Evolutionary conservation across 64 coral and sea anemone genomes (phyloP), one percentile per base, ranked within the genome.

Genomic region (Pocillopora damicornis): DNA sequence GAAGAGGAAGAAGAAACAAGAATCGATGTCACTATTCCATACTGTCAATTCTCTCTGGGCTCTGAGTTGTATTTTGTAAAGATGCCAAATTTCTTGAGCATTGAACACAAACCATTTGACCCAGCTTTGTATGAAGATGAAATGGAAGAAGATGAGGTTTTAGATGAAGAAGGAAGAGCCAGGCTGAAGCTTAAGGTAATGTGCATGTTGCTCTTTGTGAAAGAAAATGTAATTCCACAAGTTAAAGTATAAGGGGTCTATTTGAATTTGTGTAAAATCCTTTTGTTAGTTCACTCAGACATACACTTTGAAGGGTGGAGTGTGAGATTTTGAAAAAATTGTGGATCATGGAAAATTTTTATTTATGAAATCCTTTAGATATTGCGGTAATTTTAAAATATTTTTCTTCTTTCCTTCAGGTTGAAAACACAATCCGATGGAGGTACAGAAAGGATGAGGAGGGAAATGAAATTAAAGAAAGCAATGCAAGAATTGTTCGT

Each of bases 381-480:
- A 17, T 60, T 60, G 3, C 14, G 11, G 18, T 42, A 57, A 37
- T 1, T 81, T 57, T 51, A 7, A 51, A 51, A 26, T 60, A 57
- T 63, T 63, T 61, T 51, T 61, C 13, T 79, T 60, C 67, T 23
- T 26, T 73, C 36, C 78, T 86, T 14, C 60, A 99, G 97, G 97
- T 99, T 20, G 97, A 99, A 74, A 99, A 99, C 79, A 99, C 97
- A 57, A 86, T 99, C 30, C 91, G 97, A 18, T 99, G 97, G 97
- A 82, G 97, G 8, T 93, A 83, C 67, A 75, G 90, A 60, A 99
- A 99, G 91, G 93, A 99, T 69, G 74, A 90, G 5, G 97, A 99
- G 82, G 97, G 91, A 23, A 99, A 91, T 71, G 97, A 95, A 37
- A 87, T 99, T 1, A 99, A 99, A 88, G 97, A 99, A 80, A 99